Evolutionary conservation across 1,140 invertebrate genomes (phyloP).

Genomic region (Drosophila repleta): DNA sequence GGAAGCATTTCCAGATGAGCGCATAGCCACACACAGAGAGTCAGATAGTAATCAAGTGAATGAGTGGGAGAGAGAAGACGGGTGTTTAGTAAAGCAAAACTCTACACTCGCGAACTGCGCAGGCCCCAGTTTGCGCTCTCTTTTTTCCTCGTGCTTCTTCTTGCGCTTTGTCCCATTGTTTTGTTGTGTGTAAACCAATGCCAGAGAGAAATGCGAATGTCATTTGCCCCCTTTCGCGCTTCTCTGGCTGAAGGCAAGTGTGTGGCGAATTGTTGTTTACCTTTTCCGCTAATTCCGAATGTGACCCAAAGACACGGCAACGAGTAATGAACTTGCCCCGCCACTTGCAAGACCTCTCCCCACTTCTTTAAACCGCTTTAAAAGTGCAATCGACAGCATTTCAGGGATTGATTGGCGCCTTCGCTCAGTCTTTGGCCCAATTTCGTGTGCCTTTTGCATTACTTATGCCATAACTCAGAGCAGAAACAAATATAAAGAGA

Average conservation of each 20-base stretch:
- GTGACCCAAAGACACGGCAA: constrained; percentile 33
- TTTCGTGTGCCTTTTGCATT: constrained; percentile 3
- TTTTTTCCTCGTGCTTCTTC: constrained; percentile 22
- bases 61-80: constrained; percentile 5
- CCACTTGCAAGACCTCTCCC: too few relatives aligned
- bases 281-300: constrained; percentile 59
- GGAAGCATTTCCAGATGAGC: constrained; percentile 44
- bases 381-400: constrained; percentile 20
- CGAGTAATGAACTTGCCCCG: constrained; percentile 62
- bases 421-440: background rate
- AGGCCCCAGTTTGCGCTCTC: constrained; percentile 47
- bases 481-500: constrained; percentile 9
- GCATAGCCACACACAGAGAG: background rate
- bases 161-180: constrained; percentile 36
- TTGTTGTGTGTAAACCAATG: constrained; percentile 42
- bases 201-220: constrained; percentile 52
- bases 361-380: background rate
- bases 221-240: constrained; percentile 31
- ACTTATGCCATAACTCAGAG: background rate
- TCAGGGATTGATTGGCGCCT: constrained; percentile 4
- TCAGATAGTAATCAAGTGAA: background rate
- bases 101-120: constrained; percentile 57
- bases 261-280: constrained; percentile 73
- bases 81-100: constrained; percentile 18
- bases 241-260: constrained; percentile 26